Percentiles rank a stretch among this genome's conserved stretches.
Evolutionary conservation across 2,113 vertebrate species (phyloP).

Genomic region (Gambusia holbrooki): DNA sequence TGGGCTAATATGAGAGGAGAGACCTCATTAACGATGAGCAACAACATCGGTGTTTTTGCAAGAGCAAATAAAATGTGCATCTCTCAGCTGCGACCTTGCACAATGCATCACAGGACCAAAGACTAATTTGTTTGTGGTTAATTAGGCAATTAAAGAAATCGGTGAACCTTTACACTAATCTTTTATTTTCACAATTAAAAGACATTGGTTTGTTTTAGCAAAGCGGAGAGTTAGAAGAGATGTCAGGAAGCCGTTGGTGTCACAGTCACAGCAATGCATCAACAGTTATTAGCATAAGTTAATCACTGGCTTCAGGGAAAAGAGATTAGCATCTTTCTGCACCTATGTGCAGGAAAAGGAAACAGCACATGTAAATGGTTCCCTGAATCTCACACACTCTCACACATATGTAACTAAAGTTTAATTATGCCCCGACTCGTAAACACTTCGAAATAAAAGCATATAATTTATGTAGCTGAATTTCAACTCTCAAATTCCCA

Average conservation of each 20-base stretch:
- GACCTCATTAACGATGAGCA: conserved; percentile 32
- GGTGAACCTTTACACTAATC: conserved; percentile 30
- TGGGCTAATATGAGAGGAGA: conserved; percentile 10
- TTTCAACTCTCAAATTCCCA: conserved; percentile 17
- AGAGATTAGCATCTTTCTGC: conserved; percentile 56
- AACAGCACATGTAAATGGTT: conserved; percentile 42
- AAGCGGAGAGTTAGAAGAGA: conserved; percentile 4
- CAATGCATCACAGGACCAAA: conserved; percentile 28
- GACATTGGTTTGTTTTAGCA: conserved; percentile 22
- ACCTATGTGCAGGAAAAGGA: conserved; percentile 40
- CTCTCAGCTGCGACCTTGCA: conserved; percentile 16
- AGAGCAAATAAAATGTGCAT: conserved; percentile 20
- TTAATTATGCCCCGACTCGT: not conserved
- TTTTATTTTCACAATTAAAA: conserved; percentile 15
- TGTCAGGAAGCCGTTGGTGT: conserved; percentile 17
- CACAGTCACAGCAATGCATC: conserved; percentile 34
- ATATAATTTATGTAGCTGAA: conserved; percentile 15
- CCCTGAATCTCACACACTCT: conserved; percentile 33
- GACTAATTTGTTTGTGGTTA: conserved; percentile 61
- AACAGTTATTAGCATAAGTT: conserved; percentile 66
- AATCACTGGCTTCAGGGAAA: conserved; percentile 57
- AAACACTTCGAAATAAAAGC: conserved; percentile 9
- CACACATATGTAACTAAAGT: not conserved
- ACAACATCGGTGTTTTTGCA: conserved; percentile 11
- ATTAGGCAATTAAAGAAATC: conserved; percentile 55